Percentiles rank a stretch among this genome's conserved stretches.
These are phyloP conservation scores for Austrolebias charrua DNA, from an alignment of 2,797 vertebrate species.

Conservation along the genomic window DNA sequence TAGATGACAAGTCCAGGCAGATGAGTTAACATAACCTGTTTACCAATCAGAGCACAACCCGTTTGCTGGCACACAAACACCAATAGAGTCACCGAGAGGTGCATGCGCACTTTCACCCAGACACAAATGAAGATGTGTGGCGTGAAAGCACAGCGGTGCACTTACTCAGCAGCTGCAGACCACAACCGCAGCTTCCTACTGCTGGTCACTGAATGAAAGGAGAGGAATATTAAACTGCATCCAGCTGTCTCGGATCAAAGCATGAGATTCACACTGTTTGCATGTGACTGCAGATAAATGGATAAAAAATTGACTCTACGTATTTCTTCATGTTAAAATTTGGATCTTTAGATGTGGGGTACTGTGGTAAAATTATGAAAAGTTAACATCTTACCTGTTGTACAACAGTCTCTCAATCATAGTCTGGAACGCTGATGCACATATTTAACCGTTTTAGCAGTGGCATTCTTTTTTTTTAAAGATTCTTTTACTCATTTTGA, in stretches of 20 bases:
- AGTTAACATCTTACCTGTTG: too few relatives aligned
- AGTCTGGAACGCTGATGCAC: too few relatives aligned
- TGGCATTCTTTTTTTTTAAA: too few relatives aligned
- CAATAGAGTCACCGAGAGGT: conserved; percentile 45
- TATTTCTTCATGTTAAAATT: too few relatives aligned
- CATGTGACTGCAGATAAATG: neutral
- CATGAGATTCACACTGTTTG: neutral
- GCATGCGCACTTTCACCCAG: conserved; percentile 29
- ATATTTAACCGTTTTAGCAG: too few relatives aligned
- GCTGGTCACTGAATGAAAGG: conserved; percentile 8
- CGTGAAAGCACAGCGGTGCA: conserved; percentile 38
- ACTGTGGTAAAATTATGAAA: too few relatives aligned
- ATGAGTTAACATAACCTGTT: conserved; percentile 47
- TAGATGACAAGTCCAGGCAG: conserved; percentile 38
- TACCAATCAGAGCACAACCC: conserved; percentile 55
- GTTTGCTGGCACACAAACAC: conserved; percentile 62
- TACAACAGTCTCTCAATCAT: too few relatives aligned
- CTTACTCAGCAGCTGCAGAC: conserved; percentile 39
- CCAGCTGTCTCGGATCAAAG: conserved; percentile 2
- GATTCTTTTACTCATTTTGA: too few relatives aligned
- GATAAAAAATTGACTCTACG: too few relatives aligned
- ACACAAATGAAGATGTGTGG: conserved; percentile 51
- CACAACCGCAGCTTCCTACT: conserved; percentile 24
- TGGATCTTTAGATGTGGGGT: too few relatives aligned
- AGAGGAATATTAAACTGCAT: conserved; percentile 8